Evolutionary conservation across 2,797 vertebrate genomes (phyloP), one percentile per base, ranked within the genome.

Genomic region (Philypnodon macrostomus): DNA sequence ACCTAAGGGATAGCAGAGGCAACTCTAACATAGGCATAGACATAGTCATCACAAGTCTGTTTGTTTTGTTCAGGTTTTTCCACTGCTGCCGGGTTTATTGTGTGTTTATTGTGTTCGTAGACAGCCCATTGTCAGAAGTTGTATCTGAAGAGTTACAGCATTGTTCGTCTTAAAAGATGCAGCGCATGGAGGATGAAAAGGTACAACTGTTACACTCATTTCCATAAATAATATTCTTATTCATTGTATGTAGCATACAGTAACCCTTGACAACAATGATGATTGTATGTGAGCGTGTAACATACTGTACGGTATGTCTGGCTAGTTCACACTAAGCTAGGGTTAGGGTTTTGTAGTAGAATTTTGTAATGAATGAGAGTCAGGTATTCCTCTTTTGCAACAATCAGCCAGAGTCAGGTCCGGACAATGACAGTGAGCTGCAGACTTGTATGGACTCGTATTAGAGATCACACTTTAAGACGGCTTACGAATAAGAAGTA

Each of bases 121-220:
- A 21, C 15, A 41, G 13, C 21, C 42, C 1, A 1, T 30, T 19
- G 1, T 11, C 7, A 47, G 24, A 39, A 4, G 35, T 30, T 45
- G 5, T 14, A 31, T 37, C 18, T 32, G 4, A 53, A 30, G 39
- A 7, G 6, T 53, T 7, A 1, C 2, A 3, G 5, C 13, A 9
- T 5, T 47, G n/a, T 60, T 45, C 13, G 9, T 29, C 34, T 40
- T 5, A 23, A 35, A 63, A 58, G 27, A 91, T 90, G 89, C 83
- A 90, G 60, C 84, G 69, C 8, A 78, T 89, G 65, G 67, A 75
- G 8, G 81, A 85, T 11, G 79, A 80, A 0, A 87, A 85, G 85
- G 89, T 90, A 77, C 26, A 26, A n/a, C n/a, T n/a, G 11, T 19
- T 19, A 26, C 3, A 8, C 1, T 11, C 42, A 7, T 10, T 47